Conservation (phyloP, 1,140 invertebrate genomes). For the Drosophila lini region DNA sequence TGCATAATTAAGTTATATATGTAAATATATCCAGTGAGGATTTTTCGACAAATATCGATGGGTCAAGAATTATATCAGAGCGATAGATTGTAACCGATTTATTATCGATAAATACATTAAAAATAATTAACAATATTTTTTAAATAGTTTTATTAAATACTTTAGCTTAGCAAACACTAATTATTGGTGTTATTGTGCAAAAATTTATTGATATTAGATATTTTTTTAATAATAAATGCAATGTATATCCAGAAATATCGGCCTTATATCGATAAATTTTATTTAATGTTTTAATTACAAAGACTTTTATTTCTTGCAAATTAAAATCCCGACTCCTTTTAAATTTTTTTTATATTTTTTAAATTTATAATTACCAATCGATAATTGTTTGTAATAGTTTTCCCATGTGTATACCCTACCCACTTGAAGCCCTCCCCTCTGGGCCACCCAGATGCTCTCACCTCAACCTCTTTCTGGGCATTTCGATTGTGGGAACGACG, state of each 20-base stretch:
- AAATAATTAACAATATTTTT: not conserved
- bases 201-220: too few relatives aligned
- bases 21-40: not conserved
- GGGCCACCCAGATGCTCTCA: not conserved
- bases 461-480: conserved; percentile 39
- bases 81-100: not conserved
- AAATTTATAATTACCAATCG: not conserved
- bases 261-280: not conserved
- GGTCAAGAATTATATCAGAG: too few relatives aligned
- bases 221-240: too few relatives aligned
- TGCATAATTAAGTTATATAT: conserved; percentile 75
- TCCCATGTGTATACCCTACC: not conserved
- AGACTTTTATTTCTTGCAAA: too few relatives aligned
- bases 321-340: too few relatives aligned
- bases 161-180: too few relatives aligned
- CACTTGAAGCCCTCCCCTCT: not conserved
- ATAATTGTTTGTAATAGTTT: conserved; percentile 1
- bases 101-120: not conserved
- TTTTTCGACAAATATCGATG: not conserved
- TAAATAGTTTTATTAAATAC: too few relatives aligned
- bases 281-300: not conserved
- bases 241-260: not conserved
- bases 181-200: too few relatives aligned
- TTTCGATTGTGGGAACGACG: conserved; percentile 51
- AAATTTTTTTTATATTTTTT: not conserved